phyloP scores from a whole-genome alignment of 2,113 vertebrate species.

The Chascanopsetta lugubris region DNA sequence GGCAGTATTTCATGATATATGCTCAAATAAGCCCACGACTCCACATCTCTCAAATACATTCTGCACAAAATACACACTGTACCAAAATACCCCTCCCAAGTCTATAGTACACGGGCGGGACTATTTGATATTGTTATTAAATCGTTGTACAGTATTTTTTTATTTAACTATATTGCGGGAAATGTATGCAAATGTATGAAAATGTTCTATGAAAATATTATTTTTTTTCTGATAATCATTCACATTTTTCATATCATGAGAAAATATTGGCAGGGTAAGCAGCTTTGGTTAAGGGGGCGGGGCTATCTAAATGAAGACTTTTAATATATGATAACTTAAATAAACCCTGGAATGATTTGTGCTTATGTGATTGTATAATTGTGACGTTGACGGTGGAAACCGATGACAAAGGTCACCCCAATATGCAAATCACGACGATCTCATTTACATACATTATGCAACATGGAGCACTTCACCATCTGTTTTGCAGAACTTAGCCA shows the following conservation, averaged over 20 bases:
- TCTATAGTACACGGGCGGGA: not conserved
- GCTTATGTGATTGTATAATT: not conserved
- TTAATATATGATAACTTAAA: not conserved
- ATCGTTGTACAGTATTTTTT: not conserved
- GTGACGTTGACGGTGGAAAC: not conserved
- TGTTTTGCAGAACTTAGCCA: not conserved
- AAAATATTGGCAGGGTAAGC: conserved; percentile 8
- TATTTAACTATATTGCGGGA: not conserved
- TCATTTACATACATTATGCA: not conserved
- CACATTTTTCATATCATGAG: not conserved
- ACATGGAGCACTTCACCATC: not conserved
- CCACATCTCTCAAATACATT: conserved; percentile 1
- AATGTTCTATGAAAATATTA: conserved; percentile 9
- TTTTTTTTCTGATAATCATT: not conserved
- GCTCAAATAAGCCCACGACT: too few relatives aligned
- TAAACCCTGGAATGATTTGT: too few relatives aligned
- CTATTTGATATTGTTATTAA: not conserved
- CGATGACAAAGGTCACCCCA: not conserved
- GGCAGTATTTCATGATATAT: too few relatives aligned
- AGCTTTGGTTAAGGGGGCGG: conserved; percentile 9
- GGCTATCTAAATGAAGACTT: not conserved
- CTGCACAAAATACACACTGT: conserved; percentile 12
- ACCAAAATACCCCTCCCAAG: conserved; percentile 32
- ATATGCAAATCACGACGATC: not conserved
- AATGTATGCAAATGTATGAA: not conserved